Base-by-base conservation (phyloP, 2,888 invertebrate genomes). In the Thera britannica region DNA sequence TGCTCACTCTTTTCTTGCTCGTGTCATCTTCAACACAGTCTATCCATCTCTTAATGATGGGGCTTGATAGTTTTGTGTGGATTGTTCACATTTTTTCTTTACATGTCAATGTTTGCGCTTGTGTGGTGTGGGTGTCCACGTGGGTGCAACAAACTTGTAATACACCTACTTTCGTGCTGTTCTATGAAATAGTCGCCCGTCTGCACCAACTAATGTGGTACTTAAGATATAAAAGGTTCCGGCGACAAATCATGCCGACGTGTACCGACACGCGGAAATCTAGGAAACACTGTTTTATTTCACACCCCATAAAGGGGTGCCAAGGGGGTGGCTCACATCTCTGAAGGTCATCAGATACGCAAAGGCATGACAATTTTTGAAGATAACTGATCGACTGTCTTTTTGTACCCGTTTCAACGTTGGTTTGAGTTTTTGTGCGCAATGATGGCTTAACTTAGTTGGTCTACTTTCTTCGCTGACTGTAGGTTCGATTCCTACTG, bases 211-310 rank as follows among this genome's bases (percentile, higher is more conserved):
- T 72, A 71, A 71, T 74, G 67, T 67, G 62, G 64, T 70, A 71
- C 69, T 69, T 71, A 74, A 74, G 71, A 72, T 72, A 72, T 70
- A 72, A 75, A 71, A 72, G 73, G 72, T 70, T 72, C 64, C 49
- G 49, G 12, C 70, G 71, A 70, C 72, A 75, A 75, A 73, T 75
- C 74, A 73, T 75, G 64, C 64, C 61, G 44, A 56, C 54, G 65
- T 67, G 66, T 67, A 62, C 58, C 62, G 60, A 67, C 67, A 64
- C 49, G 58, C 46, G 49, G 54, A 57, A 55, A 57, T 65, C 57
- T 55, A 61, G 48, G 66, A 62, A 70, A 58, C 55, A 64, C 66
- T 65, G 66, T 62, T 49, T 60, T 64, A 65, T 65, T 67, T 65
- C 59, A 67, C 62, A 65, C 68, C 65, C 65, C 62, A 11, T 58